These are phyloP conservation scores for Tipula unca DNA, from an alignment of 2,888 invertebrate genomes.

Conservation along the genomic window DNA sequence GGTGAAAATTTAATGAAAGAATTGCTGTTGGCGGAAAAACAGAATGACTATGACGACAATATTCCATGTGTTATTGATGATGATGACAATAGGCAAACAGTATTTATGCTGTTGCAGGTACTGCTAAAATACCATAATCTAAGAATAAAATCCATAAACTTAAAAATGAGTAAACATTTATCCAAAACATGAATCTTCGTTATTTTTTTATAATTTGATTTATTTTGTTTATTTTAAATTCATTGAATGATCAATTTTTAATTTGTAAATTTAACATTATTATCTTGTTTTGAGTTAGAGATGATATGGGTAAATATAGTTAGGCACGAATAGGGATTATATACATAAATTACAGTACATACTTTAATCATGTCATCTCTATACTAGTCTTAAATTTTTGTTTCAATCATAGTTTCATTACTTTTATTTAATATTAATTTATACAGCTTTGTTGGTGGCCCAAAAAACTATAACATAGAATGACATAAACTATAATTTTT, in stretches of 20 bases:
- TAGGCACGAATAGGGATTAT: neutral
- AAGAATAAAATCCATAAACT: neutral
- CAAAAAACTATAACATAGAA: neutral
- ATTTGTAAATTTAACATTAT: neutral
- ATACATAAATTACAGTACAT: neutral
- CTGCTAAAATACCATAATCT: constrained; percentile 8
- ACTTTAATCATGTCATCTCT: neutral
- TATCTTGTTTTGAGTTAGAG: neutral
- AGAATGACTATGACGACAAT: constrained; percentile 22
- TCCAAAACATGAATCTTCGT: neutral
- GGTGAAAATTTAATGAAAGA: constrained; percentile 19
- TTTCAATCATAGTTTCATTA: constrained; percentile 8
- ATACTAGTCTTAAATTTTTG: neutral
- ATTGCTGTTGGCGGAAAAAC: constrained; percentile 21
- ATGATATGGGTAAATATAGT: neutral
- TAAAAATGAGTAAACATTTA: neutral
- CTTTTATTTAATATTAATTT: neutral
- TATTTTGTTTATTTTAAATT: neutral
- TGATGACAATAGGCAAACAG: constrained; percentile 21
- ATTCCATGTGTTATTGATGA: constrained; percentile 2
- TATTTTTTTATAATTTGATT: neutral
- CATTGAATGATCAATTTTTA: neutral
- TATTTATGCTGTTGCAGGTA: constrained; percentile 21
- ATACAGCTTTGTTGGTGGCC: constrained; percentile 19
- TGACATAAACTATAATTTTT: neutral